phyloP scores from a whole-genome alignment of 2,888 invertebrate genomes.

The Andrena marginata region DNA sequence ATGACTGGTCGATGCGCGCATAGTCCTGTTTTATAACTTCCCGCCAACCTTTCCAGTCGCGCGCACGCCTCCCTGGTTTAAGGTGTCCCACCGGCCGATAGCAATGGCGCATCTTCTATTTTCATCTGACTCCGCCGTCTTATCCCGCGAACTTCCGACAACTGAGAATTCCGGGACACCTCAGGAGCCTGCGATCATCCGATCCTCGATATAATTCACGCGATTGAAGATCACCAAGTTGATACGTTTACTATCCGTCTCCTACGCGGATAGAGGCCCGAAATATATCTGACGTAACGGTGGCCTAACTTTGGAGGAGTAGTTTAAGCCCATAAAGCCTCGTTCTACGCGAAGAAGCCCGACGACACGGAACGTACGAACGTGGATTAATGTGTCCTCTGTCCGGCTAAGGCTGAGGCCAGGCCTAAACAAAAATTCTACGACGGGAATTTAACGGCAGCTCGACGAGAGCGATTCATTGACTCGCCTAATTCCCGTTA shows the following conservation, averaged over 20 bases:
- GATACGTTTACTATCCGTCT: too few relatives aligned
- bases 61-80: background rate
- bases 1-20: background rate
- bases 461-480: constrained; percentile 57
- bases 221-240: too few relatives aligned
- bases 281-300: background rate
- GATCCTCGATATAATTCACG: too few relatives aligned
- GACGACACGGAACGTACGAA: background rate
- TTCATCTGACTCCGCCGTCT: too few relatives aligned
- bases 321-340: background rate
- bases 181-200: too few relatives aligned
- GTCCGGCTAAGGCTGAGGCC: background rate
- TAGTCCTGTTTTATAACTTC: constrained; percentile 17
- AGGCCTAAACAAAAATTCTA: constrained; percentile 48
- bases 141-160: too few relatives aligned
- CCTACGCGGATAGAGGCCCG: too few relatives aligned
- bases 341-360: background rate
- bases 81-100: too few relatives aligned
- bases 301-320: background rate
- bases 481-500: constrained; percentile 61
- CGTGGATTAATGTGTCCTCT: constrained; percentile 1
- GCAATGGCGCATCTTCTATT: too few relatives aligned
- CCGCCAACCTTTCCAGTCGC: background rate
- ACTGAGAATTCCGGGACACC: too few relatives aligned
- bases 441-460: constrained; percentile 50